Evolutionary conservation across 2,113 vertebrate species (phyloP).

Genomic region (Misgurnus anguillicaudatus): DNA sequence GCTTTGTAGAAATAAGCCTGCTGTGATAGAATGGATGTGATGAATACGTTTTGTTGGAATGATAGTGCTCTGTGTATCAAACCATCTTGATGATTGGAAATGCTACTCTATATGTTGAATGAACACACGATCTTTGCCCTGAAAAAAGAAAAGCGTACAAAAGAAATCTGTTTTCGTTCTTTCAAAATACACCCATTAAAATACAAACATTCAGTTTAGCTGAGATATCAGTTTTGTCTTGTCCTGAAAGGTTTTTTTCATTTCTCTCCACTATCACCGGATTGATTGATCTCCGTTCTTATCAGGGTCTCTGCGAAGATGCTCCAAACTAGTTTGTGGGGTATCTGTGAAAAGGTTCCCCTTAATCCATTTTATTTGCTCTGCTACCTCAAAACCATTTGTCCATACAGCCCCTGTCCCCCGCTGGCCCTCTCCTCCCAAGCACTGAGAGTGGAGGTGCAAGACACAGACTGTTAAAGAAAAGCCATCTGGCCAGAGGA

Average conservation of each 20-base stretch:
- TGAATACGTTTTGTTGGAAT: slow-evolving; percentile 13
- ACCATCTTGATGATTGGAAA: not conserved
- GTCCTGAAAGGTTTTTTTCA: slow-evolving; percentile 11
- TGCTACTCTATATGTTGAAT: slow-evolving; percentile 33
- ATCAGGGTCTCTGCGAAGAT: slow-evolving; percentile 56
- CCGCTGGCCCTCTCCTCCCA: slow-evolving; percentile 59
- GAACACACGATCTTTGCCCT: not conserved
- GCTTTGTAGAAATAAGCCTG: slow-evolving; percentile 8
- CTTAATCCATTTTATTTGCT: slow-evolving; percentile 81
- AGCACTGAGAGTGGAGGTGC: slow-evolving; percentile 94
- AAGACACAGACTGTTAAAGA: slow-evolving; percentile 92
- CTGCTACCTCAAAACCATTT: slow-evolving; percentile 90
- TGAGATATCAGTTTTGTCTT: not conserved
- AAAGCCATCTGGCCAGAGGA: slow-evolving; percentile 91
- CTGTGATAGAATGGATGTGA: slow-evolving; percentile 36
- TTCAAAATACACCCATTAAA: not conserved
- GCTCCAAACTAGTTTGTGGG: slow-evolving; percentile 72
- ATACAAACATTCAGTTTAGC: not conserved
- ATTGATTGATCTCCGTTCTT: slow-evolving; percentile 34
- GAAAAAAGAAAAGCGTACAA: not conserved
- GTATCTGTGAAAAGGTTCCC: slow-evolving; percentile 77
- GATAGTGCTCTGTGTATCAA: slow-evolving; percentile 11
- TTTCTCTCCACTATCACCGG: slow-evolving; percentile 45
- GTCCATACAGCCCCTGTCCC: slow-evolving; percentile 78
- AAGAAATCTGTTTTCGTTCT: not conserved